Evolutionary conservation across 1,140 invertebrate species (phyloP), one percentile per base, ranked within the genome.

Genomic region (Plodia interpunctella): DNA sequence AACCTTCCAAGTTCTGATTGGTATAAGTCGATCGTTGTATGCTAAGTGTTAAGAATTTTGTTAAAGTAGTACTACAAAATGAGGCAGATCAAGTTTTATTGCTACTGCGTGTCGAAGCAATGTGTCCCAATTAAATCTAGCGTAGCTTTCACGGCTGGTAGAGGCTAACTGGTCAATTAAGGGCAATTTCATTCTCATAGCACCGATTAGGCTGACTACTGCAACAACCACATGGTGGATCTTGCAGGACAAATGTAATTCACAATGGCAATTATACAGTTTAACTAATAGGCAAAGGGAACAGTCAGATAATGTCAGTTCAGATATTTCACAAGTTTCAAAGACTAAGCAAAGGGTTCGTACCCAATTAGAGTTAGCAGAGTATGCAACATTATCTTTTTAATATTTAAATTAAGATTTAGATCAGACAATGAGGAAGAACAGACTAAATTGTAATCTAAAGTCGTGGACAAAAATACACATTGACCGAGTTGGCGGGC

Each of bases 241-340:
- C 38, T 67, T 82, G 78, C 81, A 80, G 63, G 66, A 67, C 77
- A 72, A 68, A 77, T 85, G 81, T 80, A 84, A 85, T 88, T 83
- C 65, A 73, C 68, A 70, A 79, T 67, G 82, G 68, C 76, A 72
- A 82, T 88, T 80, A 78, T 55, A 67, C 64, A 65, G 60, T 74
- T 70, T 66, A 71, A 62, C 65, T 66, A 68, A 72, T 69, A 59
- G 55, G 55, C 65, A 63, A 68, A 55, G 52, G 55, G 64, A 69
- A 71, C 63, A n/a, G n/a, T n/a, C n/a, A n/a, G n/a, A n/a, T 57
- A 50, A 56, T 25, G 35, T 65, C 68, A 60, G 66, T 74, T 69
- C 62, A 66, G 57, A 70, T 65, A 68, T 72, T 66, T 63, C 10
- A 32, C 68, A 10, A 60, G 28, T 53, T n/a, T n/a, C n/a, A 68